These are phyloP conservation scores for Varanus salvator DNA, from an alignment of 2,113 vertebrate species.

Conservation along the genomic window DNA sequence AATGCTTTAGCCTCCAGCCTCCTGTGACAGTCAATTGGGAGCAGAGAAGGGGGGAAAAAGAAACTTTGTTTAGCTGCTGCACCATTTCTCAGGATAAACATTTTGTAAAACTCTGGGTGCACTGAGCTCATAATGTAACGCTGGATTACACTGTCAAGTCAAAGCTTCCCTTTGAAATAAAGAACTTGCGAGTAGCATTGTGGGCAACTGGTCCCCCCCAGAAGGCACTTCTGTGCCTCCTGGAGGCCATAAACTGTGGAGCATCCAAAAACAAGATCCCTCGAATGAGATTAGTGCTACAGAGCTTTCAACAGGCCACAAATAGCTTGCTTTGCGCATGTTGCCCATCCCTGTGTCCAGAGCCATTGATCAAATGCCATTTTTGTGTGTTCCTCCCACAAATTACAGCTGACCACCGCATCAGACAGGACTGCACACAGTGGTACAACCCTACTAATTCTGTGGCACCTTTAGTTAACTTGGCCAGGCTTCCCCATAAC, in stretches of 20 bases:
- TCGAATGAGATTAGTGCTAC: too few relatives aligned
- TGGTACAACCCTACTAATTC: not conserved
- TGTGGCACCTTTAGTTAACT: not conserved
- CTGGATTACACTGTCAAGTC: conserved; percentile 6
- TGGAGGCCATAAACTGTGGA: too few relatives aligned
- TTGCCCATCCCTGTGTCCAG: not conserved
- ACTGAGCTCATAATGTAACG: conserved; percentile 3
- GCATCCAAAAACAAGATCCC: too few relatives aligned
- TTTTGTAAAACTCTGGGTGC: conserved; percentile 11
- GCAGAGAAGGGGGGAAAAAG: not conserved
- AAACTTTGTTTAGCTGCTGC: conserved; percentile 23
- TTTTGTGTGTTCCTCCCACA: not conserved
- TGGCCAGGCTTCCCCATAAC: not conserved
- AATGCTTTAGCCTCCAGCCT: conserved; percentile 27
- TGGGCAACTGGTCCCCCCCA: too few relatives aligned
- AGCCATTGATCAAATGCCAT: not conserved
- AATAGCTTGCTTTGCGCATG: too few relatives aligned
- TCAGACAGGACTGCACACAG: not conserved
- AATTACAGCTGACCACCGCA: not conserved
- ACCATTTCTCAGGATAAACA: not conserved
- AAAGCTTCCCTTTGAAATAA: not conserved
- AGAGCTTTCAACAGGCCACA: too few relatives aligned
- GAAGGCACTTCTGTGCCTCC: too few relatives aligned
- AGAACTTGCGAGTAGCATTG: conserved; percentile 27
- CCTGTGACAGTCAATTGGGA: conserved; percentile 19